Base-by-base conservation (phyloP, 2,113 vertebrate genomes). In the Nematolebias whitei region DNA sequence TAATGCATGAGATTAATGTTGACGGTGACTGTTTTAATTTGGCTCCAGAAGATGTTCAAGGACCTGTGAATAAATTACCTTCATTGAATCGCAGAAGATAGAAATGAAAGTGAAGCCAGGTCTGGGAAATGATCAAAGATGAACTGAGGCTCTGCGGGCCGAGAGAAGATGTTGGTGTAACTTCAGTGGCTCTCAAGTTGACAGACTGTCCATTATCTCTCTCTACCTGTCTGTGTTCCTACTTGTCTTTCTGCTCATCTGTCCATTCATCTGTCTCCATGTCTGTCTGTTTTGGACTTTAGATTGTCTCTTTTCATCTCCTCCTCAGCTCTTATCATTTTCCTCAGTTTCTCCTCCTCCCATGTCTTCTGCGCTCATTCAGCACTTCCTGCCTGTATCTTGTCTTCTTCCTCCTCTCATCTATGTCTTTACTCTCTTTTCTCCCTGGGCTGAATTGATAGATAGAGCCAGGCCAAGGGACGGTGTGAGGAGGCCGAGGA, bases 351-450 rank as follows among this genome's bases (percentile, higher is more conserved):
- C 56, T 60, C 64, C 72, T 76, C 79, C 73, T 73, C 74, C 76
- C 74, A 55, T 64, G 78, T 77, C 76, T 73, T 71, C 65, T 73
- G 76, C 48, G 49, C 68, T 83, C 74, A 40, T 58, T 81, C 70
- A 68, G 63, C 39, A 55, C 79, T 79, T 68, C 71, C 77, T 64
- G 39, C 68, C 78, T 80, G 68, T 71, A n/a, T n/a, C n/a, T n/a
- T n/a, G n/a, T 71, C 85, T 81, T 80, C 66, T 24, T 82, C 70
- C 79, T 79, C 62, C 78, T 85, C 78, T 79, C 85, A 87, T 86
- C 83, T 85, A 80, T 35, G 71, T 67, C 85, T 72, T 84, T 81
- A 82, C 84, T 73, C 60, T 80, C 69, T 70, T 57, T 68, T 78
- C 70, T 85, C 63, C 63, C 74, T 45, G 68, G 69, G 80, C 61